These are phyloP conservation scores for Morus bassanus DNA, from an alignment of 2,797 vertebrate genomes.

Conservation along the genomic window DNA sequence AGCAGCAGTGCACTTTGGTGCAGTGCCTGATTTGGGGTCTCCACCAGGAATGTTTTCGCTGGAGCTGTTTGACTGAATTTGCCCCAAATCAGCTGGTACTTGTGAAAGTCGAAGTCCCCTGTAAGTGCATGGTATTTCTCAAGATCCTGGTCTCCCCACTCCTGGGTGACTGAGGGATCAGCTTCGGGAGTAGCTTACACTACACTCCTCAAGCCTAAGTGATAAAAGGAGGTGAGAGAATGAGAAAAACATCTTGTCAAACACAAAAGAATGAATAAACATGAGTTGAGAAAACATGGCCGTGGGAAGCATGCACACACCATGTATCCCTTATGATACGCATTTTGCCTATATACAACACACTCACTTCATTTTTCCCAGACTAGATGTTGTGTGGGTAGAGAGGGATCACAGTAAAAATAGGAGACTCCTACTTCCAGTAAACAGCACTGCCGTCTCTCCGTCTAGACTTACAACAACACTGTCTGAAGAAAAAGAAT, in stretches of 20 bases:
- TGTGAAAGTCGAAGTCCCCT: neutral
- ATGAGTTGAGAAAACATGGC: neutral
- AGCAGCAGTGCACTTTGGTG: neutral
- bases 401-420: neutral
- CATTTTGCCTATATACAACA: neutral
- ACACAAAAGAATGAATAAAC: neutral
- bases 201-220: neutral
- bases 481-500: neutral
- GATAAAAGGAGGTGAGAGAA: neutral
- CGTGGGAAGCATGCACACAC: accelerated
- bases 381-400: neutral
- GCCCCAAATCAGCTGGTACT: neutral
- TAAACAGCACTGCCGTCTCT: neutral
- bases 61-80: neutral
- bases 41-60: neutral
- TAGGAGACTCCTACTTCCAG: neutral
- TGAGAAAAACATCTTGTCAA: neutral
- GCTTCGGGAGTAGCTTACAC: neutral
- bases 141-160: neutral
- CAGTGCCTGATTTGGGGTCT: neutral
- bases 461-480: neutral
- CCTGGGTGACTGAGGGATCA: neutral
- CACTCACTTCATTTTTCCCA: neutral
- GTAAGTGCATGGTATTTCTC: accelerated
- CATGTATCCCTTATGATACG: neutral